Percentiles rank a stretch among this genome's conserved stretches.
Evolutionary conservation across 2,888 invertebrate species (phyloP).

Genomic region (Tenodera sinensis): DNA sequence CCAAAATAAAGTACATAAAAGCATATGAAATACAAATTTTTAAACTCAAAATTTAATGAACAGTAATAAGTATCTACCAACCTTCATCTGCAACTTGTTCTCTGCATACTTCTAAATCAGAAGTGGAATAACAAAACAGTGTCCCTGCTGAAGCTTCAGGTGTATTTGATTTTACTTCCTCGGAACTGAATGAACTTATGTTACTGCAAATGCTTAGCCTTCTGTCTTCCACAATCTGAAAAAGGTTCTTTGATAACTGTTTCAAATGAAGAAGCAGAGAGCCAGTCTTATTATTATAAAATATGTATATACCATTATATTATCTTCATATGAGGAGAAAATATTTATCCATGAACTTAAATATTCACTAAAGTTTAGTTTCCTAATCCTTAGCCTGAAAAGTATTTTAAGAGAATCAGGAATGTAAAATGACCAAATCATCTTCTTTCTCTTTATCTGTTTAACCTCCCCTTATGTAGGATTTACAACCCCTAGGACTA

Average conservation of each 20-base stretch:
- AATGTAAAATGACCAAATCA: too few species aligned
- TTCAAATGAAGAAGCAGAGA: not conserved
- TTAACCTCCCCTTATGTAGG: too few species aligned
- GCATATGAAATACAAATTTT: not conserved
- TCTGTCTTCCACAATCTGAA: not conserved
- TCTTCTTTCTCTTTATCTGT: too few species aligned
- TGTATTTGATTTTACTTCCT: not conserved
- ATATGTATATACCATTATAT: too few species aligned
- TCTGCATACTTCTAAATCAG: not conserved
- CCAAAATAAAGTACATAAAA: not conserved
- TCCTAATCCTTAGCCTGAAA: too few species aligned
- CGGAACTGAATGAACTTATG: not conserved
- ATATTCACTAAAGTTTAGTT: too few species aligned
- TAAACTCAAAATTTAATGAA: not conserved
- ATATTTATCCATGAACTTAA: too few species aligned
- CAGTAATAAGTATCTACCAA: not conserved
- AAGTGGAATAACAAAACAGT: not conserved
- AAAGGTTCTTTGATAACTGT: not conserved
- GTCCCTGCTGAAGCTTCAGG: not conserved
- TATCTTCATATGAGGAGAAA: too few species aligned
- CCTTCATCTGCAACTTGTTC: not conserved
- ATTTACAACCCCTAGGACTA: too few species aligned
- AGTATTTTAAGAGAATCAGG: too few species aligned
- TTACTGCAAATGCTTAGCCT: not conserved
- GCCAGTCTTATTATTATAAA: too few species aligned